Evolutionary conservation across 2,113 vertebrate species (phyloP).

Genomic region (Rhipidura dahli): DNA sequence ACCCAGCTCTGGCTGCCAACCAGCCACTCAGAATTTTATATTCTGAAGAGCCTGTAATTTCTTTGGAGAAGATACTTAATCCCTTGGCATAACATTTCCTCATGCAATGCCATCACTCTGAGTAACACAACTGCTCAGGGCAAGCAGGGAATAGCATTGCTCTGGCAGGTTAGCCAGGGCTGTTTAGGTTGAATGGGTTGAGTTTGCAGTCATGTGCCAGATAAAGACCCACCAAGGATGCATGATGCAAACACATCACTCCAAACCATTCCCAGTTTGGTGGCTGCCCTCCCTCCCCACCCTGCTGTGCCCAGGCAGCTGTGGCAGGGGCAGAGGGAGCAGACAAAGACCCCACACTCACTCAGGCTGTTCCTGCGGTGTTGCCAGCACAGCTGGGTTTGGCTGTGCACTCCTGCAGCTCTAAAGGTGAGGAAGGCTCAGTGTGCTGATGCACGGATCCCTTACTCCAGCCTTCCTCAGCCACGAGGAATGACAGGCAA

Average conservation of each 20-base stretch:
- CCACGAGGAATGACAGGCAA: background rate
- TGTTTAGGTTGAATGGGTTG: background rate
- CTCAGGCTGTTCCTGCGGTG: background rate
- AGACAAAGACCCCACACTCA: rapidly evolving
- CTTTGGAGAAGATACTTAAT: background rate
- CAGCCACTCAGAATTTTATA: background rate
- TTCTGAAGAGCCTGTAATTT: background rate
- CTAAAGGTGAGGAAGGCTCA: background rate
- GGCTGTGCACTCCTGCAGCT: background rate
- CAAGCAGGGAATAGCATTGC: background rate
- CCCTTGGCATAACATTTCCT: background rate
- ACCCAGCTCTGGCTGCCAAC: background rate
- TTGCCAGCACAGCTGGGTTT: background rate
- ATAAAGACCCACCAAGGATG: background rate
- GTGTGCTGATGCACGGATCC: background rate
- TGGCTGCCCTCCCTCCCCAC: background rate
- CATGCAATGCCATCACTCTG: background rate
- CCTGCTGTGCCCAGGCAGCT: background rate
- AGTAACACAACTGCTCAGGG: background rate
- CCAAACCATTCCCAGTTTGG: background rate
- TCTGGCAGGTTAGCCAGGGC: background rate
- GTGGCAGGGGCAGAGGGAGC: background rate
- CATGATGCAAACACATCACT: background rate
- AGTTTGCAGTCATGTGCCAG: background rate
- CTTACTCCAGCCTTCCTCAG: background rate